phyloP scores from a whole-genome alignment of 2,888 invertebrate genomes.

The Pasiphila rectangulata region DNA sequence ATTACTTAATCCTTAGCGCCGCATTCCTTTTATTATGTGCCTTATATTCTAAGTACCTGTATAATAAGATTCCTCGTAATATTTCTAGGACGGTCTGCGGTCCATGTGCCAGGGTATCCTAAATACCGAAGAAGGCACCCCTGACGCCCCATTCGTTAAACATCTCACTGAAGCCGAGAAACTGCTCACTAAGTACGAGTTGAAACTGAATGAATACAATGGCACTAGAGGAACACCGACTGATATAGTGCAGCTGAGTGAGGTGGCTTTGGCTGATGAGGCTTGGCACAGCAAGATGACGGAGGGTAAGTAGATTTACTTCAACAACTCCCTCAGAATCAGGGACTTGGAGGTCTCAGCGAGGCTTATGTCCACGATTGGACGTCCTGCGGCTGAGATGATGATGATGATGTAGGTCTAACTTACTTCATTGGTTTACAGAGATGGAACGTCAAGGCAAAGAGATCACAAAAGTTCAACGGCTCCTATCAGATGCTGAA shows the following conservation, averaged over 20 bases:
- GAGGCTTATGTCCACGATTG: no score
- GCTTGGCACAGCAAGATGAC: slow-evolving; percentile 77
- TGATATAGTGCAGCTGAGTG: slow-evolving; percentile 65
- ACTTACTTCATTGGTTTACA: slow-evolving; percentile 34
- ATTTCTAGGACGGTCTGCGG: slow-evolving; percentile 56
- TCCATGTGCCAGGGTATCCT: slow-evolving; percentile 58
- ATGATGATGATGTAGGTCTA: no score
- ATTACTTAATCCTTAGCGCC: no score
- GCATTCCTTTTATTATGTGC: no score
- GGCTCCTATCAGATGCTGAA: slow-evolving; percentile 65
- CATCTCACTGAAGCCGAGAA: slow-evolving; percentile 76
- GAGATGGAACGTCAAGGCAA: slow-evolving; percentile 72
- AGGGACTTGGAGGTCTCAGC: no score
- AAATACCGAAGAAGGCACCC: slow-evolving; percentile 42
- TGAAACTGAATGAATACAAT: slow-evolving; percentile 77
- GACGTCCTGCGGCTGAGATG: no score
- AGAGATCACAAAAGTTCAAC: slow-evolving; percentile 65
- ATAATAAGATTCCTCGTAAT: no score
- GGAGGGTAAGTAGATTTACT: slow-evolving; percentile 62
- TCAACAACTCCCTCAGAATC: no score
- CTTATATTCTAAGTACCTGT: no score
- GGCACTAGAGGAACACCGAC: slow-evolving; percentile 47
- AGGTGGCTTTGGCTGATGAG: slow-evolving; percentile 71
- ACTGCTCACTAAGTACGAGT: slow-evolving; percentile 79
- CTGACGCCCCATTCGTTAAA: slow-evolving; percentile 51